Percentiles rank a stretch among this genome's conserved stretches.
Conservation (phyloP, 2,888 invertebrate genomes). For the Loripinus fragilis region DNA sequence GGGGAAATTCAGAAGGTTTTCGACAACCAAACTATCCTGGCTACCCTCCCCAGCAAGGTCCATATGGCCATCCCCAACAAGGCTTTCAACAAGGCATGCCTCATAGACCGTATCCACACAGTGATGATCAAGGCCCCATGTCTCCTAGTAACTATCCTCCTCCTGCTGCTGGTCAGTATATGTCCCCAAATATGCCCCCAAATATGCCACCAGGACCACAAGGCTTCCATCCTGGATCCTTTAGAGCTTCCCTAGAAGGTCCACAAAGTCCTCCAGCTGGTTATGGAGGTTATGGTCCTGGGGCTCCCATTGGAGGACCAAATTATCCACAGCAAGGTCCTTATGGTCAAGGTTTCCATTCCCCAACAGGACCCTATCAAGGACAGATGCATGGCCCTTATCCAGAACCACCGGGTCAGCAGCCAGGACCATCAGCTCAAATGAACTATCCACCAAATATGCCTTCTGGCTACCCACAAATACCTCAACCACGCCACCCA, state of each 20-base stretch:
- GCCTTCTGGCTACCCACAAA: conserved; percentile 47
- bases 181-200: conserved; percentile 40
- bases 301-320: not conserved
- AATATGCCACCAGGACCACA: conserved; percentile 38
- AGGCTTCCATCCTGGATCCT: conserved; percentile 40
- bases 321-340: conserved; percentile 39
- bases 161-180: conserved; percentile 21
- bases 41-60: conserved; percentile 32
- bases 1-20: conserved; percentile 29
- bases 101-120: conserved; percentile 22
- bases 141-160: conserved; percentile 51
- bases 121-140: conserved; percentile 34
- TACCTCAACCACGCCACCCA: conserved; percentile 27
- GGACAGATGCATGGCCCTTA: conserved; percentile 34
- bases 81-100: conserved; percentile 19
- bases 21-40: conserved; percentile 13
- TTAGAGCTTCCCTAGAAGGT: conserved; percentile 24
- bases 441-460: conserved; percentile 27
- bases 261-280: conserved; percentile 15
- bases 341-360: conserved; percentile 17
- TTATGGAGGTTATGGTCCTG: conserved; percentile 17
- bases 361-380: conserved; percentile 8
- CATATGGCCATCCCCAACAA: conserved; percentile 21
- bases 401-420: conserved; percentile 34
- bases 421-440: conserved; percentile 12